Base-by-base conservation (phyloP, 2,113 vertebrate genomes). In the Leptocoma aspasia region DNA sequence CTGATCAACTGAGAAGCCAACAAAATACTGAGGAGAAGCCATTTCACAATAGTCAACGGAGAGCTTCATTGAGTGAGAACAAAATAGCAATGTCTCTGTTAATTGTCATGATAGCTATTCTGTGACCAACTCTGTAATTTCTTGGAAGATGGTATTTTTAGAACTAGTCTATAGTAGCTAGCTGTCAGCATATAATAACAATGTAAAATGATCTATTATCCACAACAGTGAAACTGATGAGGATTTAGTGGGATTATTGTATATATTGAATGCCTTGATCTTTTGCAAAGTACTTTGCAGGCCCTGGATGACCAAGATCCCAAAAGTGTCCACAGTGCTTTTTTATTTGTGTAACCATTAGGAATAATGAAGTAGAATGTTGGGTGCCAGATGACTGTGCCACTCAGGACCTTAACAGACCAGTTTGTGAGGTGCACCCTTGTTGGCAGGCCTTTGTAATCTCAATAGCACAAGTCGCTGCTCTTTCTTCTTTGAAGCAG, bases 401-500 rank as follows among this genome's bases (percentile, higher is more conserved):
- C 33, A 63, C 35, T 49, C 33, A 69, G 63, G 28, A 72, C n/a
- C 42, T 88, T 0, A 8, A 65, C 5, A 93, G 59, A 92, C 49
- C 33, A 15, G 30, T 49, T 39, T 44, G 26, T 70, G 87, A 86
- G 59, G 37, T 84, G 85, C 47, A 57, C 31, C 39, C 49, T 64
- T 82, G 37, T 86, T 92, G 50, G 11, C 35, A 78, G 42, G 63
- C 33, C 80, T 95, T 87, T 92, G 82, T 95, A 72, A 76, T 82
- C 42, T 79, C 63, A 80, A 57, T 35, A 88, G 19, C 33, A 20
- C 13, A 59, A 72, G 31, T 42, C 57, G 68, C 65, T 57, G 15
- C 54, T 89, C 37, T 86, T 87, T 76, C 87, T 91, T 72, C 54
- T 95, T 91, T 91, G 59, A 95, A 90, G 52, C 56, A 82, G 9